A percentile compares a stretch with the other conserved stretches of the same genome.
phyloP scores from a whole-genome alignment of 2,888 invertebrate genomes.

The Lycocerus yunnanus region DNA sequence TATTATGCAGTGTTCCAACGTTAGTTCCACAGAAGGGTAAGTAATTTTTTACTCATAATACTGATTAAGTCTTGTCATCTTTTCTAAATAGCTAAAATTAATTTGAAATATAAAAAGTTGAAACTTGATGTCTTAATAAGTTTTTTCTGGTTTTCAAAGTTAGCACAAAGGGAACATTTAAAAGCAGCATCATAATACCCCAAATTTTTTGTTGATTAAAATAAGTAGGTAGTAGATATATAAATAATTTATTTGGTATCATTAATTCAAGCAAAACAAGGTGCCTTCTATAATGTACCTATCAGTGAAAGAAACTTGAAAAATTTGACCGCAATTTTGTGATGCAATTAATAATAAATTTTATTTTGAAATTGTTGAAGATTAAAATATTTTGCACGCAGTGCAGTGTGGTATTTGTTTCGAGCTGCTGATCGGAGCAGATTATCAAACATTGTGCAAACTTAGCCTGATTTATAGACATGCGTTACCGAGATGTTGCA shows the following conservation, averaged over 20 bases:
- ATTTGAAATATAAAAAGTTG: background rate
- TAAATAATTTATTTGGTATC: background rate
- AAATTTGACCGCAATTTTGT: slow-evolving; percentile 29
- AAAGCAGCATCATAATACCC: background rate
- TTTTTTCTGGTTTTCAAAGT: background rate
- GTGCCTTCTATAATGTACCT: background rate
- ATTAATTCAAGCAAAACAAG: background rate
- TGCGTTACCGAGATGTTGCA: slow-evolving; percentile 40
- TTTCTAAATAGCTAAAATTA: background rate
- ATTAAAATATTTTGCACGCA: slow-evolving; percentile 32
- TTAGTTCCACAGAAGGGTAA: too few species aligned
- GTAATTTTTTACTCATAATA: background rate
- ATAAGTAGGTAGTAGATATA: too few species aligned
- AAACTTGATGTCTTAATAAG: background rate
- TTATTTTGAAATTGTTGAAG: slow-evolving; percentile 31
- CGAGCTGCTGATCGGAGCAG: slow-evolving; percentile 34
- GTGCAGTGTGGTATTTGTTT: slow-evolving; percentile 34
- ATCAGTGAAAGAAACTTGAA: slow-evolving; percentile 2
- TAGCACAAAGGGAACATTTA: background rate
- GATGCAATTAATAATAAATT: slow-evolving; percentile 12
- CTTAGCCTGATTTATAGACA: slow-evolving; percentile 35
- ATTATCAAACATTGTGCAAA: slow-evolving; percentile 35
- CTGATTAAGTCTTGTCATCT: background rate
- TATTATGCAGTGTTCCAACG: too few species aligned
- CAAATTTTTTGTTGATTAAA: background rate